A percentile compares a stretch with the other conserved stretches of the same genome.
phyloP scores from a whole-genome alignment of 30 jellyfish, hydroid and myxozoan species.

The Turritopsis rubra region DNA sequence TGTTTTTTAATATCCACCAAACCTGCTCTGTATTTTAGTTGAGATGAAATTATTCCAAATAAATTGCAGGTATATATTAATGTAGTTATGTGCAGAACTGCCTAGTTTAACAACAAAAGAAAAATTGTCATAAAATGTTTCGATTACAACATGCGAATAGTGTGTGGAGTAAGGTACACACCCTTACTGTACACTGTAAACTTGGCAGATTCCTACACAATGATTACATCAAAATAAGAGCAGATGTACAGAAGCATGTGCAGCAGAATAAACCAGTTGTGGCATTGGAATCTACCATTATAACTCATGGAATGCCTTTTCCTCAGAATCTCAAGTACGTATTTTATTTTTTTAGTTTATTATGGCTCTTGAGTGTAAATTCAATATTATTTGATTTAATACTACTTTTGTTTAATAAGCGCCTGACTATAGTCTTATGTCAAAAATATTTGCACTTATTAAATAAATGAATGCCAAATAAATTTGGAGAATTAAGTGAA shows the following conservation, averaged over 20 bases:
- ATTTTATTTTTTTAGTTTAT: not conserved
- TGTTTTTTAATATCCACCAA: too few relatives aligned
- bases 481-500: too few relatives aligned
- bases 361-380: too few relatives aligned
- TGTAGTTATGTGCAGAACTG: not conserved
- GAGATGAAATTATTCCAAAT: not conserved
- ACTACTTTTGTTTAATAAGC: not conserved
- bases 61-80: not conserved
- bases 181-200: not conserved
- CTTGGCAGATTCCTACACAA: not conserved
- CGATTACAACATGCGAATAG: not conserved
- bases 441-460: too few relatives aligned
- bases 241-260: conserved; percentile 56
- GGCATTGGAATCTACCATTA: conserved; percentile 89
- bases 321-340: conserved; percentile 73
- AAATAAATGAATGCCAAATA: too few relatives aligned
- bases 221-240: conserved; percentile 24
- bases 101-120: not conserved
- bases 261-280: conserved; percentile 63
- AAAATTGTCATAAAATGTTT: not conserved
- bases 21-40: not conserved
- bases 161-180: not conserved
- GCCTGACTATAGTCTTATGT: too few relatives aligned
- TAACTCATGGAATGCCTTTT: conserved; percentile 97
- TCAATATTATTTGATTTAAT: not conserved